phyloP scores from a whole-genome alignment of 2,113 vertebrate genomes.

The Pseudorhombus dupliciocellatus region DNA sequence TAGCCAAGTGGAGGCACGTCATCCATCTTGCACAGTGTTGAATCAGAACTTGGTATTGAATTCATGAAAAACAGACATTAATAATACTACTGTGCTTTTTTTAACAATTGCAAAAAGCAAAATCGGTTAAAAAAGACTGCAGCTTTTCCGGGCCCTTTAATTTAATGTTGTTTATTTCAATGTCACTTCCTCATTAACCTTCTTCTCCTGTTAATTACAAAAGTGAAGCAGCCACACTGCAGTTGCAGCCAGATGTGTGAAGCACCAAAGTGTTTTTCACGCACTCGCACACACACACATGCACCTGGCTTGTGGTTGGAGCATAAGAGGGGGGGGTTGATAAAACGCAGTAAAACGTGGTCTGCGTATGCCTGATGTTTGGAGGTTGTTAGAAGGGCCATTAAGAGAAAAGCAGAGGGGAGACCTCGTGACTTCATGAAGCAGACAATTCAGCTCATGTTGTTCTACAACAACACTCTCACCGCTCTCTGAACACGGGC shows the following conservation, averaged over 20 bases:
- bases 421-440: neutral
- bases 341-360: slow-evolving; percentile 21
- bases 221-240: slow-evolving; percentile 10
- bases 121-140: slow-evolving; percentile 6
- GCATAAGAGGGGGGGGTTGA: slow-evolving; percentile 16
- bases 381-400: slow-evolving; percentile 2
- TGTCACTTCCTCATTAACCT: slow-evolving; percentile 50
- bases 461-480: too few relatives aligned
- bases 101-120: neutral
- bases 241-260: slow-evolving; percentile 47
- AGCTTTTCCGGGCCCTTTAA: slow-evolving; percentile 37
- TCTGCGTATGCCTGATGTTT: slow-evolving; percentile 11
- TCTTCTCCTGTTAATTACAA: slow-evolving; percentile 41
- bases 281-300: slow-evolving; percentile 2
- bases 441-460: neutral
- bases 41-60: neutral
- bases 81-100: neutral
- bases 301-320: slow-evolving; percentile 41
- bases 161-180: slow-evolving; percentile 43
- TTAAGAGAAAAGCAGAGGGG: neutral
- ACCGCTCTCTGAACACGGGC: too few relatives aligned
- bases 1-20: too few relatives aligned
- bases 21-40: neutral
- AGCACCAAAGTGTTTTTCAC: slow-evolving; percentile 26
- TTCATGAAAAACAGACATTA: too few relatives aligned